phyloP scores from a whole-genome alignment of 2,113 vertebrate species.

The Puntigrus tetrazona region DNA sequence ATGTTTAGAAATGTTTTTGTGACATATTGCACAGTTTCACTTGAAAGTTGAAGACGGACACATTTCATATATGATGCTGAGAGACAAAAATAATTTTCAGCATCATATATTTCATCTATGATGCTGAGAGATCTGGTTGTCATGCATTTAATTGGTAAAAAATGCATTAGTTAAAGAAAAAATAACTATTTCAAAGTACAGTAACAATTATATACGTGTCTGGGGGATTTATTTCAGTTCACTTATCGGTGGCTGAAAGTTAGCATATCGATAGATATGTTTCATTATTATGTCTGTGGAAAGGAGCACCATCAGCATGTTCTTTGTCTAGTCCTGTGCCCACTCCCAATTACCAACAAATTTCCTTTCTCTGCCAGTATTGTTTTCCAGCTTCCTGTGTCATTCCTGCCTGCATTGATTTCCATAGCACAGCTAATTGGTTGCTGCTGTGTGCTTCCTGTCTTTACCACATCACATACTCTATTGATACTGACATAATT shows the following conservation, averaged over 20 bases:
- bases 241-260: conserved; percentile 62
- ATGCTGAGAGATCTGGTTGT: background rate
- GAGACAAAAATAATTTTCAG: background rate
- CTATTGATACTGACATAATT: conserved; percentile 45
- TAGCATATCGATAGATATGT: conserved; percentile 63
- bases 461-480: conserved; percentile 23
- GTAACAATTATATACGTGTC: background rate
- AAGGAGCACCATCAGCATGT: conserved; percentile 48
- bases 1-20: background rate
- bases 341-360: conserved; percentile 59
- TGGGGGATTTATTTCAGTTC: conserved; percentile 49
- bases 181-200: background rate
- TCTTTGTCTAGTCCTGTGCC: conserved; percentile 54
- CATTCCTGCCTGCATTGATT: conserved; percentile 12
- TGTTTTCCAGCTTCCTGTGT: conserved; percentile 44
- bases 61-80: background rate
- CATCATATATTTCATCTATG: background rate
- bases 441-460: conserved; percentile 32
- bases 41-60: background rate
- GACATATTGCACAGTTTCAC: background rate
- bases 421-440: conserved; percentile 47
- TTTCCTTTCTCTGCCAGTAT: conserved; percentile 58
- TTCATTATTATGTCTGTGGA: conserved; percentile 63
- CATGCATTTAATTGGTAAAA: background rate
- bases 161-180: no score